phyloP scores from a whole-genome alignment of 1,140 invertebrate genomes.

The Teleogryllus occipitalis region DNA sequence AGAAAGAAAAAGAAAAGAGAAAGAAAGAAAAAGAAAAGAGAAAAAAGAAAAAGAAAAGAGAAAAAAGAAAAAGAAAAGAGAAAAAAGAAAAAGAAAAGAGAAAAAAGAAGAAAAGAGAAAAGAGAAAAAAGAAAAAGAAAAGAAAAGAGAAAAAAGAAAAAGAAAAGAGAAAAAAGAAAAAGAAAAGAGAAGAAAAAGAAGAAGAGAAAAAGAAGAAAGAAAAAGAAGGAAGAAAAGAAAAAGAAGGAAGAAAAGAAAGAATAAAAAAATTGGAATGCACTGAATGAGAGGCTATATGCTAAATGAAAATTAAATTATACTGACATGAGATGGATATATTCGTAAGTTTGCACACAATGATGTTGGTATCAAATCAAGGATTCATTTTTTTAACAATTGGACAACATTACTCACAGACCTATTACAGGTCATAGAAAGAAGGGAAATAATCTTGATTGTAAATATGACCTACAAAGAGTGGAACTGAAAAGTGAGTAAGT shows the following conservation, averaged over 20 bases:
- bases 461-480: no score
- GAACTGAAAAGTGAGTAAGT: no score
- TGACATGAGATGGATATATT: no score
- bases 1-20: constrained; percentile 14
- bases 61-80: constrained; percentile 16
- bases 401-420: no score
- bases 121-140: constrained; percentile 15
- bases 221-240: not conserved
- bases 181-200: constrained; percentile 7
- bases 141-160: constrained; percentile 14
- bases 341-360: no score
- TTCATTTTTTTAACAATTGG: no score
- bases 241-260: constrained; percentile 10
- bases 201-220: not conserved
- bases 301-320: no score
- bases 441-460: no score
- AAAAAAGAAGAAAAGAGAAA: constrained; percentile 12
- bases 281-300: constrained; percentile 10
- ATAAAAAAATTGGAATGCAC: not conserved
- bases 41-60: constrained; percentile 12
- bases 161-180: constrained; percentile 15
- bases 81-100: constrained; percentile 15
- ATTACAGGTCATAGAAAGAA: no score
- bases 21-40: constrained; percentile 16
- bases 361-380: no score